Conservation (phyloP, 2,888 invertebrate species). For the Cremastobaeus sp. region DNA sequence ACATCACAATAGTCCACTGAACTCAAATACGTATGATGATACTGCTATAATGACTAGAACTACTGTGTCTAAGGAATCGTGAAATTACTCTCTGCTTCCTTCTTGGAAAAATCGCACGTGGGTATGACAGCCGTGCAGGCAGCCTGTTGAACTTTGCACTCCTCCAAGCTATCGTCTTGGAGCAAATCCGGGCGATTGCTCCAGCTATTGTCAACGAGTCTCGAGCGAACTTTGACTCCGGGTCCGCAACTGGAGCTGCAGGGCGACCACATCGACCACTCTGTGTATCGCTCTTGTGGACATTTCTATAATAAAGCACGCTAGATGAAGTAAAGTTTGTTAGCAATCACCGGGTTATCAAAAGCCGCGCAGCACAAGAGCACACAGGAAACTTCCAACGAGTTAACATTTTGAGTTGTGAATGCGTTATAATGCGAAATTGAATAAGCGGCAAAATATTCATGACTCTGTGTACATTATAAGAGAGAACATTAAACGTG, state of each 20-base stretch:
- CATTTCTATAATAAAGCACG: constrained; percentile 69
- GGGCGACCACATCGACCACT: constrained; percentile 94
- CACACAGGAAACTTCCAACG: too few species aligned
- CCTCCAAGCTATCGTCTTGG: constrained; percentile 63
- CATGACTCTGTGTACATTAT: too few species aligned
- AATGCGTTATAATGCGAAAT: too few species aligned
- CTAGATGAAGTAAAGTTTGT: constrained; percentile 3
- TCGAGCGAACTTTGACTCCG: constrained; percentile 85
- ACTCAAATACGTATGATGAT: too few species aligned
- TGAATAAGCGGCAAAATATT: too few species aligned
- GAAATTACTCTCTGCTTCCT: constrained; percentile 71
- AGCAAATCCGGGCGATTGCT: constrained; percentile 58
- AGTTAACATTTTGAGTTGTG: too few species aligned
- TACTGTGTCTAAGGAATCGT: too few species aligned
- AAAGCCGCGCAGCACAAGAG: too few species aligned
- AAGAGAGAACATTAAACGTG: too few species aligned
- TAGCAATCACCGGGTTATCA: too few species aligned
- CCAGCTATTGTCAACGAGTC: constrained; percentile 74
- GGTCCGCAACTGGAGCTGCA: constrained; percentile 93
- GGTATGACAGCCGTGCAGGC: constrained; percentile 69
- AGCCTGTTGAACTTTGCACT: constrained; percentile 70
- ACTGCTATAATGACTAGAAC: too few species aligned
- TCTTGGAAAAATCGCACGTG: constrained; percentile 71
- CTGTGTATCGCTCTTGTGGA: constrained; percentile 79
- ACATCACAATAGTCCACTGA: too few species aligned